A percentile compares a stretch with the other conserved stretches of the same genome.
Conservation (phyloP, 2,797 vertebrate genomes). For the Chelon auratus region DNA sequence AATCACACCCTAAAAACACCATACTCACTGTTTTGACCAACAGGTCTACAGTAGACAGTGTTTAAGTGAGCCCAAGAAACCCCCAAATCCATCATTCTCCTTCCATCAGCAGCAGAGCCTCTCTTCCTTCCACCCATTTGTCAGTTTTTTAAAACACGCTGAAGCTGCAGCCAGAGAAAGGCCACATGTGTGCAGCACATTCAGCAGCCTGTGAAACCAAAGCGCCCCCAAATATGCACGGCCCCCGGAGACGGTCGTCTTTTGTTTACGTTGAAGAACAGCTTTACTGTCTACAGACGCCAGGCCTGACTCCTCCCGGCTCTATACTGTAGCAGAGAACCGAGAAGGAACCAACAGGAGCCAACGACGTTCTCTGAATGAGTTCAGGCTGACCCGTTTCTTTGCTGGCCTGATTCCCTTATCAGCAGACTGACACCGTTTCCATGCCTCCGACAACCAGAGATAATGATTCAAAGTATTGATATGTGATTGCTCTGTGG, state of each 20-base stretch:
- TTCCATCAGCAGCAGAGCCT: not conserved
- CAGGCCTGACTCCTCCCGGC: conserved; percentile 5
- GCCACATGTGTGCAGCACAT: conserved; percentile 10
- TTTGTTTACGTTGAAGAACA: conserved; percentile 10
- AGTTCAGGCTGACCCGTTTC: conserved; percentile 14
- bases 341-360: not conserved
- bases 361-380: too few species aligned
- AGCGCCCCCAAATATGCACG: conserved; percentile 3
- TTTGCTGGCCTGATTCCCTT: not conserved
- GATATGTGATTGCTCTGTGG: not conserved
- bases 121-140: conserved; percentile 31
- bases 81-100: not conserved
- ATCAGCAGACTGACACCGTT: not conserved
- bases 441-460: not conserved
- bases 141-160: conserved; percentile 24
- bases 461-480: not conserved
- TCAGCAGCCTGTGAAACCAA: conserved; percentile 19
- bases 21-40: too few species aligned
- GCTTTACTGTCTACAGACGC: conserved; percentile 6
- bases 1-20: too few species aligned
- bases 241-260: conserved; percentile 20
- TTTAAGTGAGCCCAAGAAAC: too few species aligned
- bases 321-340: not conserved
- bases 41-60: too few species aligned
- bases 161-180: conserved; percentile 21